Conservation (phyloP, 2,797 vertebrate genomes). For the Diglossa cyanea region DNA sequence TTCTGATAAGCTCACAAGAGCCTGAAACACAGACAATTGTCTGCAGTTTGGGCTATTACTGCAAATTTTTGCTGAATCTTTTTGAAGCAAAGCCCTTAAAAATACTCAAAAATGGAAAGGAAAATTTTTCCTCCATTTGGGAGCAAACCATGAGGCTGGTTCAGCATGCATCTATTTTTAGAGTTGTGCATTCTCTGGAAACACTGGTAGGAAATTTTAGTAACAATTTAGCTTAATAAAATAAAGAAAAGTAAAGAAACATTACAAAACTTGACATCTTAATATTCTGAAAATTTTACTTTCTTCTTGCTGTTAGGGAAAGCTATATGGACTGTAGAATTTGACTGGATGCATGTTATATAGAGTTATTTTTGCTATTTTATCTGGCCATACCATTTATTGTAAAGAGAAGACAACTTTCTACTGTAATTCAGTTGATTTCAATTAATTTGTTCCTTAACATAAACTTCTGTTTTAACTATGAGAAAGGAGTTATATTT, state of each 20-base stretch:
- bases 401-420: background rate
- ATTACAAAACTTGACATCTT: background rate
- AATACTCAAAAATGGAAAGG: constrained; percentile 40
- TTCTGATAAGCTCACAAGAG: constrained; percentile 10
- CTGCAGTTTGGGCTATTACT: background rate
- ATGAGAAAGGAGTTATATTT: background rate
- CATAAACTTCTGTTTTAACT: background rate
- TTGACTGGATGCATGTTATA: background rate
- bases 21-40: constrained; percentile 13
- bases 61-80: background rate
- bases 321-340: background rate
- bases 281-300: background rate
- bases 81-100: background rate
- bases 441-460: background rate
- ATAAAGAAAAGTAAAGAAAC: constrained; percentile 1
- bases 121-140: constrained; percentile 19
- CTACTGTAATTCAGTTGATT: background rate
- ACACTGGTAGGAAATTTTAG: background rate
- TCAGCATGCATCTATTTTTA: constrained; percentile 32
- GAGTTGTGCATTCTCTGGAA: constrained; percentile 35
- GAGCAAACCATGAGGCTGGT: background rate
- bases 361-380: background rate
- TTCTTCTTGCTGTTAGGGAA: background rate
- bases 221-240: background rate
- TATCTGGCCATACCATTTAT: background rate